These are phyloP conservation scores for Chlamydotis undulata DNA, from an alignment of 2,113 vertebrate genomes.

Conservation along the genomic window DNA sequence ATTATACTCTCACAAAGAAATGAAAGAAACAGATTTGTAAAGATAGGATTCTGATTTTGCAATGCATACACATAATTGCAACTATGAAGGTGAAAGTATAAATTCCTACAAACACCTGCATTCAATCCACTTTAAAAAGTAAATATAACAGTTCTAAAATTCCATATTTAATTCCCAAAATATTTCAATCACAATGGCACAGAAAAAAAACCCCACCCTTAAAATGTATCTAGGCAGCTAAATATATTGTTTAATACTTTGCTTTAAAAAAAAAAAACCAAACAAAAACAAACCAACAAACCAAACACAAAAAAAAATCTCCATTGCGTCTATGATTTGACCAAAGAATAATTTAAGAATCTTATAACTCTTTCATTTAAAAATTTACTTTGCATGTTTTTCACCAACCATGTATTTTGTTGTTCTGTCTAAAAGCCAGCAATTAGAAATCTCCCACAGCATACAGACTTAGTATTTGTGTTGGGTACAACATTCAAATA, in stretches of 20 bases:
- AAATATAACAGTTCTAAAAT: background rate
- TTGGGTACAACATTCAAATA: background rate
- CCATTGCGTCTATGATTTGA: background rate
- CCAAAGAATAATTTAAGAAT: background rate
- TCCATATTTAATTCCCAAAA: background rate
- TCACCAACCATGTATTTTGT: background rate
- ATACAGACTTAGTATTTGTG: background rate
- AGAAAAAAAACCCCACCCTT: background rate
- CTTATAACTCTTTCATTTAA: background rate
- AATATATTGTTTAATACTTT: background rate
- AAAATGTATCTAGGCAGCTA: background rate
- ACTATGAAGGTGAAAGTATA: background rate
- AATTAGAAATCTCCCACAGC: background rate
- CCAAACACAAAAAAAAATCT: background rate
- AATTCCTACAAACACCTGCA: background rate
- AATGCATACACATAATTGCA: background rate
- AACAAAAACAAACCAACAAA: background rate
- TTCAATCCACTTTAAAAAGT: background rate
- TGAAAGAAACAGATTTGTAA: slow-evolving; percentile 38
- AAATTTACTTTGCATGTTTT: background rate
- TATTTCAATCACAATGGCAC: background rate
- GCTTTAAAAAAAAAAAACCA: background rate
- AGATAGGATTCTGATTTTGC: background rate
- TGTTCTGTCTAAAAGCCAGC: background rate
- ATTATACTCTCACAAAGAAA: background rate